A percentile compares a stretch with the other conserved stretches of the same genome.
These are phyloP conservation scores for Bellardia pandia DNA, from an alignment of 2,888 invertebrate species.

Conservation along the genomic window DNA sequence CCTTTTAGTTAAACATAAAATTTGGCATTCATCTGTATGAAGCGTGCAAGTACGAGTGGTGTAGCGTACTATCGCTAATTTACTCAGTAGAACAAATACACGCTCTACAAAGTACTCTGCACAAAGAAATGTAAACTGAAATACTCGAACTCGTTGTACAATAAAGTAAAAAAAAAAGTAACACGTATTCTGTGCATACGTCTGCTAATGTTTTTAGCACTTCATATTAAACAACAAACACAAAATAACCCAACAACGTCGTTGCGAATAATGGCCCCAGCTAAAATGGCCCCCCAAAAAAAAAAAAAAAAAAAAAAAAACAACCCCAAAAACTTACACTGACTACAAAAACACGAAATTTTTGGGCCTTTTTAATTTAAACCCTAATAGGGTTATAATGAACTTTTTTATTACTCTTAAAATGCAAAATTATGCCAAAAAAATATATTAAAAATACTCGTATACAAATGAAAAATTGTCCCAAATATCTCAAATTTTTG, in stretches of 20 bases:
- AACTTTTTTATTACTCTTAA: too few species aligned
- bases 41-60: neutral
- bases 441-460: too few species aligned
- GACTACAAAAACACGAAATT: too few species aligned
- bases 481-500: too few species aligned
- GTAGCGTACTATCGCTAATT: neutral
- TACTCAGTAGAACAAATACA: slow-evolving; percentile 1
- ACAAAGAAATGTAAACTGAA: slow-evolving; percentile 18
- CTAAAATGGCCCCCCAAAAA: too few species aligned
- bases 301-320: too few species aligned
- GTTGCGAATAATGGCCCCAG: too few species aligned
- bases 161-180: slow-evolving; percentile 15
- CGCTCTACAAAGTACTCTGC: slow-evolving; percentile 3
- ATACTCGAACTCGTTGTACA: slow-evolving; percentile 8
- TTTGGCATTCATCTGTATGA: slow-evolving; percentile 46
- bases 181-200: slow-evolving; percentile 65
- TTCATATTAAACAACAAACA: slow-evolving; percentile 33
- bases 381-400: too few species aligned
- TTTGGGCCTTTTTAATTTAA: too few species aligned
- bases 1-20: slow-evolving; percentile 8
- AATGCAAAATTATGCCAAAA: too few species aligned
- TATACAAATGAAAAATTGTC: too few species aligned
- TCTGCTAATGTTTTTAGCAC: slow-evolving; percentile 37
- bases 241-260: neutral
- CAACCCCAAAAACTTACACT: too few species aligned